Evolutionary conservation across 64 coral and sea anemone species (phyloP).

Genomic region (Catalaphyllia jardinei): DNA sequence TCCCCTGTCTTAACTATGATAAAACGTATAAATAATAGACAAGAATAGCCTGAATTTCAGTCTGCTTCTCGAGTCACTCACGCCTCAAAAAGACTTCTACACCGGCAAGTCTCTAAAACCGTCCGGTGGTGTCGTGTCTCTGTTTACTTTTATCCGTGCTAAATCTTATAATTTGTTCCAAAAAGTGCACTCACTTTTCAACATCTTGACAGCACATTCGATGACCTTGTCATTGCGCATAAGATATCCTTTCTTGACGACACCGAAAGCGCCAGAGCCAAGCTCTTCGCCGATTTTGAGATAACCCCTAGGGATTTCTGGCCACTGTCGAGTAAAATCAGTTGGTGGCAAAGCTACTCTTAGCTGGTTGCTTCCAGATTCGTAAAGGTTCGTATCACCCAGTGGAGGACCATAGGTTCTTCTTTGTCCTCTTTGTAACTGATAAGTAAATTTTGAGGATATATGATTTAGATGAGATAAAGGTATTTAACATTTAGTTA

Average conservation of each 20-base stretch:
- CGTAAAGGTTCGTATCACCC: slow-evolving; percentile 4
- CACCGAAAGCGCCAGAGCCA: slow-evolving; percentile 84
- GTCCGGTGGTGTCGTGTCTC: no score
- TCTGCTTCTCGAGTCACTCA: no score
- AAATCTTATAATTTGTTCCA: no score
- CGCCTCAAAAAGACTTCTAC: no score
- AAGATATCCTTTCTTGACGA: slow-evolving; percentile 78
- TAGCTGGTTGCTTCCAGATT: not conserved
- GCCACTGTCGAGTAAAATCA: slow-evolving; percentile 55
- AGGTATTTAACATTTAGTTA: not conserved
- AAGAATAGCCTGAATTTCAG: no score
- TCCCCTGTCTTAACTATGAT: no score
- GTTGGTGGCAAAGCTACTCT: not conserved
- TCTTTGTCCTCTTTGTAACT: not conserved
- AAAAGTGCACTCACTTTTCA: slow-evolving; percentile 54
- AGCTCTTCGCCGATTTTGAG: slow-evolving; percentile 54
- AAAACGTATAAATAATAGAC: not conserved
- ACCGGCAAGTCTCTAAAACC: no score
- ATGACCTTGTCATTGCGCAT: slow-evolving; percentile 53
- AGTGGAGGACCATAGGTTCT: not conserved
- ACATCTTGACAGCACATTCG: slow-evolving; percentile 77
- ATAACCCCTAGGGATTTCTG: slow-evolving; percentile 67
- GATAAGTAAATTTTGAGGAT: not conserved
- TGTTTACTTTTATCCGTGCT: no score
- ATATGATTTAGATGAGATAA: not conserved